phyloP scores from a whole-genome alignment of 2,797 vertebrate genomes.

The Pogoniulus pusillus region DNA sequence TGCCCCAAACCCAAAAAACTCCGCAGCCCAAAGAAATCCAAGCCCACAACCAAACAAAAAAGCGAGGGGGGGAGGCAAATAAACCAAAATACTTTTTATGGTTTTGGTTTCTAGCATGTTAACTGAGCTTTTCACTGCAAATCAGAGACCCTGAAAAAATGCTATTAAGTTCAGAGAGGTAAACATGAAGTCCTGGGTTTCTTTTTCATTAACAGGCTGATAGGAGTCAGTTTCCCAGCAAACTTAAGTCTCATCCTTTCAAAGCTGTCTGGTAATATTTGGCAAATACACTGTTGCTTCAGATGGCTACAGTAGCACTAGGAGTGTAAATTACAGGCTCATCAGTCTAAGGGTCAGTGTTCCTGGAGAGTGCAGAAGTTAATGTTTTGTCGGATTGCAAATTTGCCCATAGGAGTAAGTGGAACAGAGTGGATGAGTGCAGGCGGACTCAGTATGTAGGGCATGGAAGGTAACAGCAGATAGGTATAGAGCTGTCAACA shows the following conservation, averaged over 20 bases:
- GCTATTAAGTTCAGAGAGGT: background rate
- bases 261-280: background rate
- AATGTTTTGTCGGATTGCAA: background rate
- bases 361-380: background rate
- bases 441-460: background rate
- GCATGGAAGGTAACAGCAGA: background rate
- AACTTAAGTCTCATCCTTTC: background rate
- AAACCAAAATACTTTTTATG: background rate
- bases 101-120: background rate
- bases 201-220: background rate
- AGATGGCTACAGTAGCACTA: background rate
- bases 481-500: background rate
- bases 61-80: rapidly evolving
- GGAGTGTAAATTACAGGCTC: background rate
- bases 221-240: background rate
- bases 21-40: too few species aligned
- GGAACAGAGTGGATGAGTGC: too few species aligned
- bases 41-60: too few species aligned
- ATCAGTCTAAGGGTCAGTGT: background rate
- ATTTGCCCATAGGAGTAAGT: background rate
- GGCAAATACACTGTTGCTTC: background rate
- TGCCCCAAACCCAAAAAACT: too few species aligned
- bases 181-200: background rate
- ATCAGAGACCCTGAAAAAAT: background rate
- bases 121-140: background rate